Base-by-base conservation (phyloP, 2,113 vertebrate genomes). In the Ageneiosus marmoratus region DNA sequence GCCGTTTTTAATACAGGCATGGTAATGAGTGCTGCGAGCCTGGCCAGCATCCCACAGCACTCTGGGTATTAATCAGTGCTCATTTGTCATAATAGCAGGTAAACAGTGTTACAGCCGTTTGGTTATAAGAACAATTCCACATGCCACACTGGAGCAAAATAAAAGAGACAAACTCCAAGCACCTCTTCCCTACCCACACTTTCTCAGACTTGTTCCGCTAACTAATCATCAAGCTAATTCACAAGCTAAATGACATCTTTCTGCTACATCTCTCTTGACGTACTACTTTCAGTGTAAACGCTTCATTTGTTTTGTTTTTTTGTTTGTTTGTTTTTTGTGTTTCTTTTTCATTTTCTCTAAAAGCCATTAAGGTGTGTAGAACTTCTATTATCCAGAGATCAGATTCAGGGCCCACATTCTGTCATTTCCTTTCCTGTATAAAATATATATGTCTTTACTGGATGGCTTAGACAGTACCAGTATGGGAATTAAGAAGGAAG, bases 31-130 rank as follows among this genome's bases (percentile, higher is more conserved):
- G 85, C 77, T 44, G 73, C 44, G 82, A 89, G 90, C 89, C 89
- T 60, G 85, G 90, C 90, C 70, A 48, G 53, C 44, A 73, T 79
- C 73, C 82, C 84, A 86, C 24, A 74, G 91, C 91, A 90, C 88
- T 88, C 88, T 91, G 89, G 89, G 92, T 92, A 93, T 92, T 91
- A 92, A 92, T 92, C 89, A 91, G 87, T 73, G 53, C 89, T 91
- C 89, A 84, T 92, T 93, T 92, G 86, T 91, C 89, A 91, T 91
- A 90, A 93, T 91, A 90, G 89, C 90, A 91, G 88, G 88, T 90
- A 93, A 92, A 92, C 86, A 89, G 79, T 70, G 63, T 46, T 63
- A 51, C 69, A 75, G 80, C 55, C 55, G 27, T 84, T 90, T 63
- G 58, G 79, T 87, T 86, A 84, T 84, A 50, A 65, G 53, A 78